Conservation (phyloP, 2,888 invertebrate species). For the Hydrotaea diabolus region DNA sequence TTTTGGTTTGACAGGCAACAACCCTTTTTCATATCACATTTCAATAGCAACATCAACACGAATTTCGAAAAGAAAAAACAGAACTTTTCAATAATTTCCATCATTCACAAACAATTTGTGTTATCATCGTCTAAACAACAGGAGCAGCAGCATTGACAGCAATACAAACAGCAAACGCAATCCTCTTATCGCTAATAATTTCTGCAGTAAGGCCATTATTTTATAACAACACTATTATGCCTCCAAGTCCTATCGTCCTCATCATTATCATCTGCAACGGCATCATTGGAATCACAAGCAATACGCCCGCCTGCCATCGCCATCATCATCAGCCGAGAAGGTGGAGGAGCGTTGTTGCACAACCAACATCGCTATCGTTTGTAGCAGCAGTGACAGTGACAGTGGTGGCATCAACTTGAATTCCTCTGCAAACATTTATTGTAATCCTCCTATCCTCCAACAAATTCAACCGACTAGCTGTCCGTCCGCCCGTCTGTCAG, state of each 20-base stretch:
- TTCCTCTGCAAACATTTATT: constrained; percentile 24
- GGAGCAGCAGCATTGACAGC: not conserved
- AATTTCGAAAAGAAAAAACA: not conserved
- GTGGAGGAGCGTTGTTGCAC: not conserved
- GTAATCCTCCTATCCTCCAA: constrained; percentile 12
- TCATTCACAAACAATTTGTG: not conserved
- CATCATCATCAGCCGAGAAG: too few relatives aligned
- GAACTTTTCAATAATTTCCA: too few relatives aligned
- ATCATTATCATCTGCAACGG: not conserved
- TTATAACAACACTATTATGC: constrained; percentile 53
- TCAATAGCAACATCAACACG: not conserved
- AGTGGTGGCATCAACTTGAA: not conserved
- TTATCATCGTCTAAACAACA: not conserved
- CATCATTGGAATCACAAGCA: not conserved
- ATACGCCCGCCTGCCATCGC: not conserved
- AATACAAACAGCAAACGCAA: constrained; percentile 11
- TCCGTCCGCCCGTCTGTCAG: not conserved
- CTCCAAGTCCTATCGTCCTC: not conserved
- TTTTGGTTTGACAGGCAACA: not conserved
- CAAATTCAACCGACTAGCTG: not conserved
- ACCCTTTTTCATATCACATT: constrained; percentile 10
- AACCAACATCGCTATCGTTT: not conserved
- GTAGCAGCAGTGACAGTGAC: constrained; percentile 7
- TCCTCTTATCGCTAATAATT: constrained; percentile 61
- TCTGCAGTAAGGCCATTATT: constrained; percentile 58